Evolutionary conservation across 2,797 vertebrate species (phyloP), one percentile per base, ranked within the genome.

Genomic region (Enteromius viviparus): DNA sequence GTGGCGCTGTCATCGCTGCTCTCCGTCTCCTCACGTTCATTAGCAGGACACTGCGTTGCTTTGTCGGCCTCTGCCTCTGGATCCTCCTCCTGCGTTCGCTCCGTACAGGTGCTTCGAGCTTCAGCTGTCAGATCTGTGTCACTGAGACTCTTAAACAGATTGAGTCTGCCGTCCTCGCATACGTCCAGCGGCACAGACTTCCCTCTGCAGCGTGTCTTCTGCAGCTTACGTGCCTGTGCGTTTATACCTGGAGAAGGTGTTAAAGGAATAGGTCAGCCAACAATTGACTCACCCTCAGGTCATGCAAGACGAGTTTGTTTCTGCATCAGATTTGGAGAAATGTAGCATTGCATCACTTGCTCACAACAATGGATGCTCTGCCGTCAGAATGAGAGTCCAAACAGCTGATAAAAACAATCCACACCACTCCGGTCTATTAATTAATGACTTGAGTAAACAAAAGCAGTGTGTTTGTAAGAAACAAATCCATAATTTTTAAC

Each of bases 151-250:
- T 94, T 91, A 91, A 93, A 94, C 74, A 95, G 89, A 42, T 86
- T 89, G 60, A 87, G 88, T 66, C 79, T 66, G n/a, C 74, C n/a
- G 1, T 34, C 21, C 0, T 86, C 75, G 1, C 60, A 88, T 83
- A 78, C 88, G 45, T 93, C 89, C 1, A 92, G 70, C 49, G 94
- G 89, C 29, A 93, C 90, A 17, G 95, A 95, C 83, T 91, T 92
- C 40, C 94, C 94, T 62, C 95, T 90, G 15, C 94, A 95, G 82
- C 95, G 93, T 55, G 93, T 94, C 90, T 95, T 96, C 90, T 96
- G 95, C 81, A 96, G 90, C 79, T 94, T 95, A 1, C 95, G 93
- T 29, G 95, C 95, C 91, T 96, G 95, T 29, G 95, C 95, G 3
- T 96, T 96, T 84, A 96, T 94, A n/a, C 95, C 95, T 96, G 69